These are phyloP conservation scores for Synergus itoensis DNA, from an alignment of 2,888 invertebrate genomes.

Conservation along the genomic window DNA sequence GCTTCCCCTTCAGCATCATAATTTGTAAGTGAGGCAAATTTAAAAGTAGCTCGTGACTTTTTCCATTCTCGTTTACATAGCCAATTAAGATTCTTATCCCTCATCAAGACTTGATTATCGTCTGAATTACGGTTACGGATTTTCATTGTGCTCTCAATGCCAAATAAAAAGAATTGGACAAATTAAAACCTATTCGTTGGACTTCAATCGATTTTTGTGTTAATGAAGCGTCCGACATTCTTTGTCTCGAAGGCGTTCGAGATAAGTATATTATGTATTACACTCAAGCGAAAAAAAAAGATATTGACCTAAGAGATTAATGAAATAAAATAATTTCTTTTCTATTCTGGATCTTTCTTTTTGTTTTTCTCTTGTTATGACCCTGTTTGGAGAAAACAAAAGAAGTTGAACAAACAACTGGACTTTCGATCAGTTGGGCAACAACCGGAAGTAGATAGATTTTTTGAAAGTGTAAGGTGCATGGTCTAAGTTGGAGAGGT, in stretches of 20 bases:
- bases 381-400: not conserved
- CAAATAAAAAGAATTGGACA: not conserved
- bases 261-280: not conserved
- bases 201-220: not conserved
- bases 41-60: not conserved
- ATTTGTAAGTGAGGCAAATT: not conserved
- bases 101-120: not conserved
- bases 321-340: not conserved
- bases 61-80: not conserved
- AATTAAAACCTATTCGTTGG: not conserved
- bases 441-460: conserved; percentile 6
- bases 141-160: not conserved
- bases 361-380: not conserved
- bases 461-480: not conserved
- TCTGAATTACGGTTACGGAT: not conserved
- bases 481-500: not conserved
- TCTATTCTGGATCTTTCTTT: not conserved
- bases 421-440: not conserved
- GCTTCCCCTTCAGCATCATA: not conserved
- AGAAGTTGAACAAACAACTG: not conserved
- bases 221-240: not conserved
- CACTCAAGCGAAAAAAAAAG: not conserved
- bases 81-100: not conserved
- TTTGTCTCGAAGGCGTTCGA: not conserved
- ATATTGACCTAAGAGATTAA: not conserved